Conservation (phyloP, 1,140 invertebrate genomes). For the Ostrea edulis region DNA sequence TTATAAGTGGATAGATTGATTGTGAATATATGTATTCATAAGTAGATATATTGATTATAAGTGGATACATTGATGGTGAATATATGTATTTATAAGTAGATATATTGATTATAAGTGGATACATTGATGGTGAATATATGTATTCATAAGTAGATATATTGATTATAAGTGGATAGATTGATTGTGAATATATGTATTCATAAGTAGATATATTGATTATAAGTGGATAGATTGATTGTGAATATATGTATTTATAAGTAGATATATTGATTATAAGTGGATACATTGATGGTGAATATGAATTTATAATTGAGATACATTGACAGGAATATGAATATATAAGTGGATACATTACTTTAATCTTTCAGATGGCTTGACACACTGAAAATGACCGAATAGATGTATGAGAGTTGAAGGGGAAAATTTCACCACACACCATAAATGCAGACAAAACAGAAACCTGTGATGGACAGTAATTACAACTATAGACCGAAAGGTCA, state of each 20-base stretch:
- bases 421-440: background rate
- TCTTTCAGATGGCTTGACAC: conserved; percentile 1
- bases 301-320: background rate
- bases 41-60: background rate
- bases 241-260: too few relatives aligned
- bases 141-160: too few relatives aligned
- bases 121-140: background rate
- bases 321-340: background rate
- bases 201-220: background rate
- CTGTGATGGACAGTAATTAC: conserved; percentile 28
- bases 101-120: background rate
- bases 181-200: background rate
- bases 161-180: background rate
- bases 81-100: too few relatives aligned
- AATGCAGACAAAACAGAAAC: conserved; percentile 8
- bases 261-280: background rate
- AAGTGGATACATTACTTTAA: background rate
- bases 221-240: background rate
- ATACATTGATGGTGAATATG: background rate
- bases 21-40: background rate
- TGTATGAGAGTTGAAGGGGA: background rate
- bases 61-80: background rate
- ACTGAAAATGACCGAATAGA: background rate
- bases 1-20: background rate
- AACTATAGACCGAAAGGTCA: conserved; percentile 36